Percentiles rank a stretch among this genome's conserved stretches.
These are phyloP conservation scores for Phyllotis vaccarum DNA, from an alignment of 2,797 vertebrate species.

Conservation along the genomic window DNA sequence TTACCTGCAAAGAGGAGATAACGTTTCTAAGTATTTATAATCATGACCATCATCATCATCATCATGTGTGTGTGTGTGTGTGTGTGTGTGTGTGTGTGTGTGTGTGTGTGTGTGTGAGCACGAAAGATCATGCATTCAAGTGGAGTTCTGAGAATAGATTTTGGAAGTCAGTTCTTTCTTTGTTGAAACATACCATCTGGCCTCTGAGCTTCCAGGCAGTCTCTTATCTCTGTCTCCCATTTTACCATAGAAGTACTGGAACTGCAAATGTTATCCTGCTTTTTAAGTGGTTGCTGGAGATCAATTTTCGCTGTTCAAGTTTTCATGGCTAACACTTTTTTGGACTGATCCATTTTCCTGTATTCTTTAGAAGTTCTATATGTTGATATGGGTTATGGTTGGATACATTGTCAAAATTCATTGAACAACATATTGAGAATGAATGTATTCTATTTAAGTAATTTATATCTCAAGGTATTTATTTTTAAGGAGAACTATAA, in stretches of 20 bases:
- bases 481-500: not conserved
- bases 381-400: not conserved
- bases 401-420: not conserved
- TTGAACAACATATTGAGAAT: not conserved
- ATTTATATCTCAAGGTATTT: constrained; percentile 10
- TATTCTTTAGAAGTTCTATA: not conserved
- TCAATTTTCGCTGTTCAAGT: not conserved
- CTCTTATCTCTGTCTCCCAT: not conserved
- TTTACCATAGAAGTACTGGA: not conserved
- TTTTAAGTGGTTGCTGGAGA: not conserved
- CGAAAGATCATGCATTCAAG: not conserved
- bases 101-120: too few relatives aligned
- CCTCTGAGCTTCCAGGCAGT: not conserved
- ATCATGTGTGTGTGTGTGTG: not conserved
- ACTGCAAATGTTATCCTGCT: too few relatives aligned
- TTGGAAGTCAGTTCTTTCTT: not conserved
- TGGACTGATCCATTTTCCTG: not conserved
- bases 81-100: not conserved
- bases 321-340: not conserved
- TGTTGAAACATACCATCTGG: not conserved
- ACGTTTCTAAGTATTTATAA: not conserved
- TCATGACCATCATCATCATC: not conserved
- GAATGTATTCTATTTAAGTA: not conserved
- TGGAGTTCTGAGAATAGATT: not conserved
- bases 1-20: not conserved